Conservation (phyloP, 2,113 vertebrate genomes). For the Procavia capensis region DNA sequence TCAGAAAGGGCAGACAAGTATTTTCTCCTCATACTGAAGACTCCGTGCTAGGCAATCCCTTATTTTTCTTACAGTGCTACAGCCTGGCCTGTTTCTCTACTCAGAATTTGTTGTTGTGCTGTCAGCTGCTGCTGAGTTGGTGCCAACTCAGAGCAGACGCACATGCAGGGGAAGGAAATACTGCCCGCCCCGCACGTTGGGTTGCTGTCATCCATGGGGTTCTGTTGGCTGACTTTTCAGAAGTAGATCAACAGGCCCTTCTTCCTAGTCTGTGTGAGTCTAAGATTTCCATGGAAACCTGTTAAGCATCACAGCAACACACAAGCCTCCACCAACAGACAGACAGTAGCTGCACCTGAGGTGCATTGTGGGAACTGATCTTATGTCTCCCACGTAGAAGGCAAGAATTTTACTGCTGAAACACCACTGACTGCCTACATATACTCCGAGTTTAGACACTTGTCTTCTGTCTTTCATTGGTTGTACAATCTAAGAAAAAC, state of each 20-base stretch:
- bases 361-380: background rate
- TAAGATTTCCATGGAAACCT: background rate
- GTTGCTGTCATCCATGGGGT: no score
- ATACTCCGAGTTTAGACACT: background rate
- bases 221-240: no score
- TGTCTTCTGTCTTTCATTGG: background rate
- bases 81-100: background rate
- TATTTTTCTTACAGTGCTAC: background rate
- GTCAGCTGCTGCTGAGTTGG: background rate
- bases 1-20: background rate
- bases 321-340: background rate
- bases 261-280: background rate
- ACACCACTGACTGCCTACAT: background rate
- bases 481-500: background rate
- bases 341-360: background rate
- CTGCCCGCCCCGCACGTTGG: no score
- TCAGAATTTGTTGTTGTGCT: background rate
- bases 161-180: no score
- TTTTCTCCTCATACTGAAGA: conserved; percentile 26
- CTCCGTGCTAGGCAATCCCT: background rate
- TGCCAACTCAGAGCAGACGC: no score
- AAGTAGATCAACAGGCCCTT: background rate
- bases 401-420: background rate
- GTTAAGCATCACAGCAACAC: background rate
- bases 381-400: background rate